phyloP scores from a whole-genome alignment of 2,113 vertebrate genomes.

The Thymallus thymallus region DNA sequence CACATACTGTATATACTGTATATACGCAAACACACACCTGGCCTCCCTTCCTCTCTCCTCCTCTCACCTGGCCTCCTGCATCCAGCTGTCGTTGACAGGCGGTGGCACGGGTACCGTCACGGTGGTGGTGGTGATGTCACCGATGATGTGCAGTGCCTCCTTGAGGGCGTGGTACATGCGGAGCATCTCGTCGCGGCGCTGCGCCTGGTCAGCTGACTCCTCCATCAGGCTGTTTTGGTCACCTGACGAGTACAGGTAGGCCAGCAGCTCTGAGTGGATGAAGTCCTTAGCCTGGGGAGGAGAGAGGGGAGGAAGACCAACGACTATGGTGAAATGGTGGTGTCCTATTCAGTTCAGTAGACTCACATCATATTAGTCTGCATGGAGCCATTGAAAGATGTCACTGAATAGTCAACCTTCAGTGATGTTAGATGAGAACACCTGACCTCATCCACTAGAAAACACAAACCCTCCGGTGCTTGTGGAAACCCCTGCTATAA shows the following conservation, averaged over 20 bases:
- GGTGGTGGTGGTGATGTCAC: conserved; percentile 91
- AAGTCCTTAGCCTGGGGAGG: conserved; percentile 86
- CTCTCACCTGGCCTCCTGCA: conserved; percentile 74
- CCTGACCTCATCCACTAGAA: too few relatives aligned
- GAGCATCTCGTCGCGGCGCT: conserved; percentile 88
- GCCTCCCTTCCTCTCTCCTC: background rate
- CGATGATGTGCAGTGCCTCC: conserved; percentile 88
- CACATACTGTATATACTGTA: too few relatives aligned
- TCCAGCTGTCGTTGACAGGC: conserved; percentile 86
- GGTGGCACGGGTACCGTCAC: conserved; percentile 85
- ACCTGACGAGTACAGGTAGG: conserved; percentile 88
- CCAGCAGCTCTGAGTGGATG: conserved; percentile 93
- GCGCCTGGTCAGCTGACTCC: conserved; percentile 92
- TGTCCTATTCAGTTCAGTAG: too few relatives aligned
- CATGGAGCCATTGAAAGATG: too few relatives aligned
- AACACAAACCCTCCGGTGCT: too few relatives aligned
- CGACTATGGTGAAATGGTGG: too few relatives aligned
- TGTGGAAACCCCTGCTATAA: too few relatives aligned
- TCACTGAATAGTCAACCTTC: too few relatives aligned
- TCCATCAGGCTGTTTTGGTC: conserved; percentile 96
- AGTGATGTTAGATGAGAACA: too few relatives aligned
- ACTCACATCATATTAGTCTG: too few relatives aligned
- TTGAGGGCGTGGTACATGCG: conserved; percentile 94
- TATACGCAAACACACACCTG: too few relatives aligned
- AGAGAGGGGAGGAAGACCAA: too few relatives aligned